phyloP scores from a whole-genome alignment of 2,888 invertebrate genomes.

The Lomographa bimaculata region DNA sequence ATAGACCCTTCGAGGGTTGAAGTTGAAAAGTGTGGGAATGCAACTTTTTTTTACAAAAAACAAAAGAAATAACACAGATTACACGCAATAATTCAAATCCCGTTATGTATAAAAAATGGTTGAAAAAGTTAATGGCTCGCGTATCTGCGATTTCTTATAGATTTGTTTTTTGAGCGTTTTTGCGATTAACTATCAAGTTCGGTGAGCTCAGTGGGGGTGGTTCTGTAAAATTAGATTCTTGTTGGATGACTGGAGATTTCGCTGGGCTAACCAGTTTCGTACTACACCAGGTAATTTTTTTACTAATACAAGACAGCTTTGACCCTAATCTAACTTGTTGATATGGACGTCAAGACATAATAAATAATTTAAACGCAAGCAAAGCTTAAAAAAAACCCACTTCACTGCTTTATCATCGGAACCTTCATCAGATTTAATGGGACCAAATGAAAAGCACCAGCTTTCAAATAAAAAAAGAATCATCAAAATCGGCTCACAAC shows the following conservation, averaged over 20 bases:
- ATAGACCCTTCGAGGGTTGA: constrained; percentile 18
- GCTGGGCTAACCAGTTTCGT: too few species aligned
- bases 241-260: constrained; percentile 16
- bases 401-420: too few species aligned
- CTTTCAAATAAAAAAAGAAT: too few species aligned
- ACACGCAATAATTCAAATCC: constrained; percentile 75
- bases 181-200: constrained; percentile 62
- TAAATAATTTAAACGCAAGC: too few species aligned
- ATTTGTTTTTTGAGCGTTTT: constrained; percentile 41
- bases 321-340: too few species aligned
- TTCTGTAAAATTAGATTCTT: constrained; percentile 31
- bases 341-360: too few species aligned
- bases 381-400: too few species aligned
- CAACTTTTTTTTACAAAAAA: constrained; percentile 49
- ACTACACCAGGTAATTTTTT: too few species aligned
- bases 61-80: constrained; percentile 72
- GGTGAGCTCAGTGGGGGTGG: constrained; percentile 67
- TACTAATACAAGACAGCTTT: too few species aligned
- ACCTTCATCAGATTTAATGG: too few species aligned
- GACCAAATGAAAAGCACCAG: too few species aligned
- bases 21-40: constrained; percentile 64
- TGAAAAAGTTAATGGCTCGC: constrained; percentile 71
- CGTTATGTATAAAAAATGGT: constrained; percentile 66
- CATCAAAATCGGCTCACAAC: too few species aligned
- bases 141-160: constrained; percentile 72